Evolutionary conservation across 2,888 invertebrate species (phyloP), one percentile per base, ranked within the genome.

Genomic region (Micropterix aruncella): DNA sequence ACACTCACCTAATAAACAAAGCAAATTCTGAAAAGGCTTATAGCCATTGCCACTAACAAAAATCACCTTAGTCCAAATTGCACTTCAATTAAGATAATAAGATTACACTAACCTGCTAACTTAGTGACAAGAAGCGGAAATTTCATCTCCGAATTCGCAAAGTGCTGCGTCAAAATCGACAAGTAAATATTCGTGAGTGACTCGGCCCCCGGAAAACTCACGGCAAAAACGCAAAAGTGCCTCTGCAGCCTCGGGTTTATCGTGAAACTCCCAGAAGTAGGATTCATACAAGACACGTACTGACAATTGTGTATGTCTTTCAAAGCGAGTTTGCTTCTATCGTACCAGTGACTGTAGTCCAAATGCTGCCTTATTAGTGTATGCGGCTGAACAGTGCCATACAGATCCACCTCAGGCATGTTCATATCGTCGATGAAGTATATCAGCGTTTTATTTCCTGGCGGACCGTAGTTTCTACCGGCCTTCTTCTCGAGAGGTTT

Each of bases 391-490:
- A 95, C 95, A 0, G 96, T 96, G 5, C 93, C 94, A 56, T 96
- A 96, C 27, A 76, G 51, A 51, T 75, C 75, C 16, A 89, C 90
- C 74, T 93, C 93, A 1, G 96, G 95, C 94, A 96, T 96, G 59
- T 96, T 96, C 84, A 96, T 85, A 57, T 96, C 96, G 58, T 96
- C 96, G 47, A 96, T 84, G 59, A 96, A 96, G 62, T 94, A 96
- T 49, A 96, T 80, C 38, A 96, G 70, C 0, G 86, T 88, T 64
- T 94, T 93, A 56, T 83, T 93, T 12, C 95, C 94, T 0, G 94
- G 94, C 12, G 96, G 96, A 0, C 94, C 96, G 57, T 85, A 96
- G 66, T 94, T 95, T 50, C 93, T 74, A 4, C 91, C 89, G 7
- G 95, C 95, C 63, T 96, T 96, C 69, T 96, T 96, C 62, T 96